Percentiles rank a stretch among this genome's conserved stretches.
Evolutionary conservation across 2,888 invertebrate species (phyloP).

Genomic region (Clistopyga incitator): DNA sequence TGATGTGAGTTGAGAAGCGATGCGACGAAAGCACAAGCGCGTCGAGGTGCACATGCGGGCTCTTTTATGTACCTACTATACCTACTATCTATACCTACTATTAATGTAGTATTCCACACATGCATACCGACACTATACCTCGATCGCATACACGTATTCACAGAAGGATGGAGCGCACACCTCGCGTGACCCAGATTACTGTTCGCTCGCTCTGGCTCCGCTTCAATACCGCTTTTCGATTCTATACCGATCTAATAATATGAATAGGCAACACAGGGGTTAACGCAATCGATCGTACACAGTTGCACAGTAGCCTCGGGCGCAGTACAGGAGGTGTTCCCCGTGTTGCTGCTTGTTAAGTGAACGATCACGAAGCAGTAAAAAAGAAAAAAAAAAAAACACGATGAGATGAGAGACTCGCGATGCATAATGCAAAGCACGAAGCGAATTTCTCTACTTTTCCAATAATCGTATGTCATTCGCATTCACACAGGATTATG

Average conservation of each 20-base stretch:
- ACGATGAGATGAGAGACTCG: background rate
- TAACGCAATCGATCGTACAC: slow-evolving; percentile 60
- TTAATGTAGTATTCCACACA: slow-evolving; percentile 12
- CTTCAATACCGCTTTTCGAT: slow-evolving; percentile 43
- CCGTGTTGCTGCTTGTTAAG: slow-evolving; percentile 18
- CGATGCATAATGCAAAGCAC: slow-evolving; percentile 16
- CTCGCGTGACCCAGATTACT: slow-evolving; percentile 47
- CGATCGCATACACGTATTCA: background rate
- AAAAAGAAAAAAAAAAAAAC: background rate
- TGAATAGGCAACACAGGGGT: slow-evolving; percentile 51
- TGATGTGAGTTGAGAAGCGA: slow-evolving; percentile 35
- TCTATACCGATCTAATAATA: slow-evolving; percentile 49
- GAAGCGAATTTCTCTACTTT: slow-evolving; percentile 3
- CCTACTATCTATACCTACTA: background rate
- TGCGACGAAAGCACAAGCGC: slow-evolving; percentile 19
- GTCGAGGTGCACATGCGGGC: slow-evolving; percentile 13
- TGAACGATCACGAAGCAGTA: slow-evolving; percentile 15
- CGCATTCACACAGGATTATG: background rate
- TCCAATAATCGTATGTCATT: slow-evolving; percentile 9
- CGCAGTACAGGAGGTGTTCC: background rate
- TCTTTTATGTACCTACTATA: background rate
- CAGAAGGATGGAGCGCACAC: slow-evolving; percentile 20
- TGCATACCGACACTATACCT: background rate
- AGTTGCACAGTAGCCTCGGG: slow-evolving; percentile 6
- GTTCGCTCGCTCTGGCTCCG: slow-evolving; percentile 31